Evolutionary conservation across 2,888 invertebrate genomes (phyloP).

Genomic region (Netelia virgata): DNA sequence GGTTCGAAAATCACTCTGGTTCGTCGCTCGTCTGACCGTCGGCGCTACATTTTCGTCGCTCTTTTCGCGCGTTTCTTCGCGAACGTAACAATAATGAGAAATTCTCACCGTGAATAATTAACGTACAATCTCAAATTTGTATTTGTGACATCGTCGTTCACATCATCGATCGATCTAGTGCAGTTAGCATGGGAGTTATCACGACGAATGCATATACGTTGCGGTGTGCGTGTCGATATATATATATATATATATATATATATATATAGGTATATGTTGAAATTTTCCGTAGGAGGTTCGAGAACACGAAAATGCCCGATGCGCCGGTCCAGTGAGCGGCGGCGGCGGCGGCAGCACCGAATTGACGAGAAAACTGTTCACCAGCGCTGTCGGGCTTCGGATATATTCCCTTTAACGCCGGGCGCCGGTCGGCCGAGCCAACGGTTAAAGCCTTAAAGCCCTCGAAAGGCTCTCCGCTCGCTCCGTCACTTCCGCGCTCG

Average conservation of each 20-base stretch:
- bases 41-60: constrained; percentile 69
- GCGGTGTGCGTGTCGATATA: too few species aligned
- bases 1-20: too few species aligned
- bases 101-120: not conserved
- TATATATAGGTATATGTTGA: not conserved
- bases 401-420: constrained; percentile 81
- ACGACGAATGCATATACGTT: not conserved
- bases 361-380: constrained; percentile 27
- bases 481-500: constrained; percentile 34
- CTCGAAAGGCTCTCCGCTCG: constrained; percentile 29
- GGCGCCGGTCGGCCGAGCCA: constrained; percentile 78
- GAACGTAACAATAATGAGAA: not conserved
- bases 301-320: constrained; percentile 56
- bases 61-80: constrained; percentile 19
- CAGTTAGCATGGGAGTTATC: not conserved
- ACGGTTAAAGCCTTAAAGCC: constrained; percentile 68
- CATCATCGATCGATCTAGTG: not conserved
- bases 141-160: not conserved
- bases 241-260: too few species aligned
- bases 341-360: constrained; percentile 52
- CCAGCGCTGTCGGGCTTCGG: constrained; percentile 45
- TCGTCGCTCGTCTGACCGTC: constrained; percentile 42
- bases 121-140: not conserved
- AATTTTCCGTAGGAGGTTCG: constrained; percentile 42
- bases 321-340: constrained; percentile 56